These are phyloP conservation scores for Phaetusa simplex DNA, from an alignment of 2,113 vertebrate genomes.

Conservation along the genomic window DNA sequence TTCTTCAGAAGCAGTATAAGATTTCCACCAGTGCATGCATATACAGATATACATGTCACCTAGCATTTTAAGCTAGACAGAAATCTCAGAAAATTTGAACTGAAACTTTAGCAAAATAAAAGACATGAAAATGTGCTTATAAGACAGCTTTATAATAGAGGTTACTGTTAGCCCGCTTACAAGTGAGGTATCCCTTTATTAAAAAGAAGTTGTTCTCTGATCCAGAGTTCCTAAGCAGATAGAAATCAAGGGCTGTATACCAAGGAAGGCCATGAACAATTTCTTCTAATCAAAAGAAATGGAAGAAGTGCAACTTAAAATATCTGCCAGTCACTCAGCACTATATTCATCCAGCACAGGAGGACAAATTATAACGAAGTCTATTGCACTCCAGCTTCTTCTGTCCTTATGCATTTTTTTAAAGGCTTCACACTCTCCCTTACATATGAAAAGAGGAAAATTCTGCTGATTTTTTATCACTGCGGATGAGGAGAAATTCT, in stretches of 20 bases:
- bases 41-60: neutral
- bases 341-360: slow-evolving; percentile 32
- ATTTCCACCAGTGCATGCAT: neutral
- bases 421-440: neutral
- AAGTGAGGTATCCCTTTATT: neutral
- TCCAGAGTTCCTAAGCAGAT: neutral
- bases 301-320: neutral
- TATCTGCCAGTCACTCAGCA: slow-evolving; percentile 28
- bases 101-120: neutral
- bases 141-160: neutral
- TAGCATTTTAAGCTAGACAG: neutral
- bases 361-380: slow-evolving; percentile 27
- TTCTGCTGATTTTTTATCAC: slow-evolving; percentile 39
- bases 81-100: neutral
- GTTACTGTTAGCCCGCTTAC: neutral
- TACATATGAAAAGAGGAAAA: slow-evolving; percentile 47
- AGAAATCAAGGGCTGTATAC: neutral
- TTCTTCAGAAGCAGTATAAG: neutral
- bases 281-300: neutral
- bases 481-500: neutral
- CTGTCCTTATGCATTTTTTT: slow-evolving; percentile 32
- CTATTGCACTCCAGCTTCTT: neutral
- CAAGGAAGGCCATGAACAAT: neutral
- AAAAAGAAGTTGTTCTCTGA: neutral
- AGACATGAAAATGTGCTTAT: neutral